These are phyloP conservation scores for Trinorchestia longiramus DNA, from an alignment of 1,140 invertebrate genomes.

Conservation along the genomic window DNA sequence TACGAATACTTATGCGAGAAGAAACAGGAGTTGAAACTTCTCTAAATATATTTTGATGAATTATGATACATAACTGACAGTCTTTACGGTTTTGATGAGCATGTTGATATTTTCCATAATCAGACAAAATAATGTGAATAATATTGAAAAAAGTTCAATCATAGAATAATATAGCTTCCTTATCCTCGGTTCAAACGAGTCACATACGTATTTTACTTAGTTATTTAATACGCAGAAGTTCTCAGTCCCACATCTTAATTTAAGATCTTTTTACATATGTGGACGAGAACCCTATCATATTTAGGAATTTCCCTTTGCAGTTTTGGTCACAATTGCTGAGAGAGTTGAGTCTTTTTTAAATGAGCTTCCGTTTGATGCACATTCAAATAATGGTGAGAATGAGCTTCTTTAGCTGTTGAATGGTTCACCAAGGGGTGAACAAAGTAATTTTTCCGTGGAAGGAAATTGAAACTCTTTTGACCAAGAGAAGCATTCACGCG, in stretches of 20 bases:
- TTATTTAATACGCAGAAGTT: neutral
- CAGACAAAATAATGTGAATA: no score
- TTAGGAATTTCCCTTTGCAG: neutral
- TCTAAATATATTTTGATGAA: no score
- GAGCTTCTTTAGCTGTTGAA: neutral
- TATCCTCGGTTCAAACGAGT: no score
- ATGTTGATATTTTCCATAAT: no score
- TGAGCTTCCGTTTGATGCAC: neutral
- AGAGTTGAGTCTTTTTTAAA: neutral
- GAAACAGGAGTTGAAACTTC: no score
- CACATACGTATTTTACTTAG: no score
- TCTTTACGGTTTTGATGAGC: no score
- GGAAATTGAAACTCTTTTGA: neutral
- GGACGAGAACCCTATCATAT: neutral
- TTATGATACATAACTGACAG: no score
- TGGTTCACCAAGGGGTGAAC: neutral
- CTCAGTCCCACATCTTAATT: neutral
- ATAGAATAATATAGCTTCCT: no score
- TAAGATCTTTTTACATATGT: neutral
- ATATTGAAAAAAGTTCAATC: no score
- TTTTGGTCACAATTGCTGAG: neutral
- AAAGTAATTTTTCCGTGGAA: neutral
- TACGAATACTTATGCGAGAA: no score
- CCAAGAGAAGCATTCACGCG: neutral
- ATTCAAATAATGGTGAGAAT: neutral